Evolutionary conservation across 30 jellyfish, hydroid and myxozoan genomes (phyloP).

Genomic region (Aurelia aurita): DNA sequence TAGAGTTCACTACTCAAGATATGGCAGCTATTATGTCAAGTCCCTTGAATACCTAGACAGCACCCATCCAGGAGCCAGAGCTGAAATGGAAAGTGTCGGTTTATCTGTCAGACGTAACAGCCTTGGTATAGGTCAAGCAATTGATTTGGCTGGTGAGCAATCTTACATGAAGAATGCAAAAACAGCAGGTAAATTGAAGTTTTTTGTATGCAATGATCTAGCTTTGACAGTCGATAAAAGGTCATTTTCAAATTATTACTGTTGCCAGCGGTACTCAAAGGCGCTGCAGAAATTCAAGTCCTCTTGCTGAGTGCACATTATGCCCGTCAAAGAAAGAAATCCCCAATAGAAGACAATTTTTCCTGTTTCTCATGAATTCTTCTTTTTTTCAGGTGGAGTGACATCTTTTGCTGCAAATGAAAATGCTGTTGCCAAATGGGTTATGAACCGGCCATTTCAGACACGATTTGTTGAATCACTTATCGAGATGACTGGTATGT

Average conservation of each 20-base stretch:
- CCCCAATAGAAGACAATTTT: not conserved
- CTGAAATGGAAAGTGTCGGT: constrained; percentile 29
- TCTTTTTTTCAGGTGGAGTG: constrained; percentile 25
- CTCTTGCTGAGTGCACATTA: too few relatives aligned
- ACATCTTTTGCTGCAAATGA: constrained; percentile 27
- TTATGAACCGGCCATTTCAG: constrained; percentile 54
- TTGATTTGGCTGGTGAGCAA: constrained; percentile 69
- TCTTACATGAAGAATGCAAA: constrained; percentile 37
- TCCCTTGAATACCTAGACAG: constrained; percentile 44
- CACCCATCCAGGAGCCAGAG: constrained; percentile 64
- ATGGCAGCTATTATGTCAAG: constrained; percentile 33
- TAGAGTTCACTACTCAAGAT: constrained; percentile 29
- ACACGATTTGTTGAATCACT: constrained; percentile 30
- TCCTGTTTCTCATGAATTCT: not conserved
- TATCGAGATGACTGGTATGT: constrained; percentile 23
- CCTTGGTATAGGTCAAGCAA: constrained; percentile 42
- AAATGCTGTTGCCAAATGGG: constrained; percentile 51
- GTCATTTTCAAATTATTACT: not conserved
- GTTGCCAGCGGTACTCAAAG: not conserved
- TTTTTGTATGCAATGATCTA: not conserved
- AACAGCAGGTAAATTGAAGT: constrained; percentile 42
- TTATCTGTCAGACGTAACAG: constrained; percentile 22
- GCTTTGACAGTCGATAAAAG: not conserved
- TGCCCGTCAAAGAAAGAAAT: not conserved
- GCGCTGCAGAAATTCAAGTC: not conserved